These are phyloP conservation scores for Volucella inflata DNA, from an alignment of 2,888 invertebrate genomes.

Conservation along the genomic window DNA sequence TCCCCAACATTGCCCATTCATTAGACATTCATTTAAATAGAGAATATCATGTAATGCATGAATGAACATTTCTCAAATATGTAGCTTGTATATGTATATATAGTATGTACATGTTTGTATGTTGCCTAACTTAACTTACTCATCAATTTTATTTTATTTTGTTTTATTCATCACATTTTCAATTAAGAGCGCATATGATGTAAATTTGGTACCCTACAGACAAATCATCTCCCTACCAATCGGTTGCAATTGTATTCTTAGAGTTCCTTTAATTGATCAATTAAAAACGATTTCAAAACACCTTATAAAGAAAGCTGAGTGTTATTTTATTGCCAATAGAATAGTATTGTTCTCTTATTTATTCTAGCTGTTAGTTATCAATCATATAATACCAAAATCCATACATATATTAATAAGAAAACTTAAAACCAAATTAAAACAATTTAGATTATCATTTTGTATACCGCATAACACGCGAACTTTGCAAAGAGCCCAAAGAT, in stretches of 20 bases:
- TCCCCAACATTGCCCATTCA: constrained; percentile 20
- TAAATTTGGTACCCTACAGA: constrained; percentile 28
- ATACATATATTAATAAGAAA: too few relatives aligned
- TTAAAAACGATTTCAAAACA: constrained; percentile 41
- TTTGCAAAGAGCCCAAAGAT: constrained; percentile 32
- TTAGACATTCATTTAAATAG: constrained; percentile 15
- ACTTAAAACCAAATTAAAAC: constrained; percentile 9
- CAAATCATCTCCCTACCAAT: constrained; percentile 33
- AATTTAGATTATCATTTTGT: not conserved
- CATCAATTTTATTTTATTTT: constrained; percentile 19
- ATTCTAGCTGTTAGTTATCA: constrained; percentile 13
- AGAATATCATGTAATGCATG: constrained; percentile 44
- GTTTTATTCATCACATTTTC: constrained; percentile 55
- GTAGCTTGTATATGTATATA: constrained; percentile 30
- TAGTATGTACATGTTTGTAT: too few relatives aligned
- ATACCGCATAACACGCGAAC: not conserved
- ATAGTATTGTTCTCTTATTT: constrained; percentile 15
- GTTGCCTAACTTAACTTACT: constrained; percentile 33
- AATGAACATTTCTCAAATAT: constrained; percentile 35
- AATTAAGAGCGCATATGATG: constrained; percentile 57
- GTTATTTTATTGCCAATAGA: not conserved
- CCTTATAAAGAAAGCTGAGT: constrained; percentile 13
- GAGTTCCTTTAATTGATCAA: constrained; percentile 36
- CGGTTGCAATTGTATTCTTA: not conserved
- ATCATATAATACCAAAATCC: not conserved